Evolutionary conservation across 2,888 invertebrate species (phyloP), one percentile per base, ranked within the genome.

Genomic region (Eustalomyia histrio): DNA sequence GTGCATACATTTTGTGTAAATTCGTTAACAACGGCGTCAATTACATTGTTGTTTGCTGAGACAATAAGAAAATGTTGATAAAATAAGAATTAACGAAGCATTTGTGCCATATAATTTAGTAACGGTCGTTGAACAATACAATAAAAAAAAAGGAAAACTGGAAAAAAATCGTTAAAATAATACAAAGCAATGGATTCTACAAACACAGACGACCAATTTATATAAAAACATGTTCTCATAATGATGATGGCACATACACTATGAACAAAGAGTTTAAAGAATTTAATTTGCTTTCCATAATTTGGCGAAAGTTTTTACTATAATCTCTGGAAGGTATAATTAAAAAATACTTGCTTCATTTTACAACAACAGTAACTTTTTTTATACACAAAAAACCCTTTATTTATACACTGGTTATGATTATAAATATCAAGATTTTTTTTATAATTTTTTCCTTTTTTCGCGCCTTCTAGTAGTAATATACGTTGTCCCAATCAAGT

Each of bases 41-140:
- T 67, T 72, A 72, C 58, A 64, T 52, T 72, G 17, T 43, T 72
- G 52, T 64, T 52, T 64, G 21, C 39, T 65, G 17, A 63, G 52
- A 73, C 55, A 79, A 61, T 50, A 65, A 55, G 55, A 63, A 72
- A 71, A 67, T 68, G 55, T 55, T 24, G 39, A 72, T 55, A 55
- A 68, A 63, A 79, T 68, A 73, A 73, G 57, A 79, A 79, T 73
- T 79, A 78, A 78, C 67, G 78, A 78, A 73, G 61, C 78, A 55
- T 78, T 78, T 61, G n/a, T 63, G 60, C 47, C 50, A 68, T 73
- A 55, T 78, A 61, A 78, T 78, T 72, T 67, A 67, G 67, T 67
- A 63, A 73, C 67, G 78, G 61, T 67, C 61, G 72, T 63, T 78
- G 50, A 73, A 63, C 43, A 67, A 35, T 24, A 65, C 57, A 60